Conservation (phyloP, 2,113 vertebrate genomes). For the Cottus gobio region DNA sequence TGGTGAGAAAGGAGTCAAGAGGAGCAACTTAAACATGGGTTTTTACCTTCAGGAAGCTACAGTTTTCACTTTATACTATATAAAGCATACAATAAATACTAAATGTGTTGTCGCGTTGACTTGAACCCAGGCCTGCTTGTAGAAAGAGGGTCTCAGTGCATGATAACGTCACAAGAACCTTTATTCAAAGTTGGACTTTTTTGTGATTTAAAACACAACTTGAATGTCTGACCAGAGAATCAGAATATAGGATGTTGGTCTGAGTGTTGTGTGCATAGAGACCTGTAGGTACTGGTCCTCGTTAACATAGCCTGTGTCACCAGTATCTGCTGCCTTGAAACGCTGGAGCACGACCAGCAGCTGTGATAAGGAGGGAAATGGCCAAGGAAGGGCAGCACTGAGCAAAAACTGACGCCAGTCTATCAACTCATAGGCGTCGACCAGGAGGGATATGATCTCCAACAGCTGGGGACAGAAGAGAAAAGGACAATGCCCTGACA, state of each 20-base stretch:
- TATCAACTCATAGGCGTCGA: conserved; percentile 75
- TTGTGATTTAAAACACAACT: not conserved
- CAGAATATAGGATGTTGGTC: too few species aligned
- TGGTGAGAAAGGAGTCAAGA: conserved; percentile 53
- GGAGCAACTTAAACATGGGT: not conserved
- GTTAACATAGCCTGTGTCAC: conserved; percentile 81
- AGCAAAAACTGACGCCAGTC: conserved; percentile 91
- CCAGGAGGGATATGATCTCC: conserved; percentile 81
- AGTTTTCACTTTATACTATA: not conserved
- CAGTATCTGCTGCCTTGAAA: conserved; percentile 83
- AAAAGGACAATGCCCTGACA: not conserved
- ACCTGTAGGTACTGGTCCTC: conserved; percentile 82
- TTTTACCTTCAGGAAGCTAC: not conserved
- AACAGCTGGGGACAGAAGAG: conserved; percentile 76
- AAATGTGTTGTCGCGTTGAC: not conserved
- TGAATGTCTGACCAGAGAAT: not conserved
- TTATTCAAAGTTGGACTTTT: conserved; percentile 3
- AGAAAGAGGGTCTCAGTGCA: not conserved
- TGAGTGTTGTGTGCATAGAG: not conserved
- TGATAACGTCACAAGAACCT: not conserved
- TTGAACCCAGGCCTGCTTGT: not conserved
- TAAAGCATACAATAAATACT: not conserved
- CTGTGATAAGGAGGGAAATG: conserved; percentile 83
- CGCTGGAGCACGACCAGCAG: conserved; percentile 82
- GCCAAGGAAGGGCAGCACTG: conserved; percentile 89